Evolutionary conservation across 2,888 invertebrate species (phyloP).

Genomic region (Phortica magna): DNA sequence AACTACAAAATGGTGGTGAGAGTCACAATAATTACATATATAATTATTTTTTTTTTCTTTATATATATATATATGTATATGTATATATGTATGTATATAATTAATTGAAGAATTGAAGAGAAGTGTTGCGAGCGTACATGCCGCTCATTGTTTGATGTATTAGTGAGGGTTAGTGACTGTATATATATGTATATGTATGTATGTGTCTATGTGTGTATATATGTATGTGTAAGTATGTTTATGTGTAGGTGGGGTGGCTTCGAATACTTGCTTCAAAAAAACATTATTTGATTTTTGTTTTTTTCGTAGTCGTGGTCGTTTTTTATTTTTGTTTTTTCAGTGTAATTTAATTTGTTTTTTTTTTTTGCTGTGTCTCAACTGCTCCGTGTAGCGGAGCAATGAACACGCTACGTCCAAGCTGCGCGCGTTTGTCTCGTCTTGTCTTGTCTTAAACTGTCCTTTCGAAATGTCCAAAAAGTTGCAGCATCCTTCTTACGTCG

Average conservation of each 20-base stretch:
- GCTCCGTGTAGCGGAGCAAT: too few species aligned
- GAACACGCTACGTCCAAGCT: too few species aligned
- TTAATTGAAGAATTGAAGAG: slow-evolving; percentile 18
- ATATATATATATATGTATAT: too few species aligned
- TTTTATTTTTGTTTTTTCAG: too few species aligned
- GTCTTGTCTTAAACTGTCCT: not conserved
- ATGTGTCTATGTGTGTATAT: slow-evolving; percentile 45
- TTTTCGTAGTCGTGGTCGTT: slow-evolving; percentile 1
- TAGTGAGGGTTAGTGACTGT: slow-evolving; percentile 36
- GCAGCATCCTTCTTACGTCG: not conserved
- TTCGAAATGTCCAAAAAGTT: too few species aligned
- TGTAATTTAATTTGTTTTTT: too few species aligned
- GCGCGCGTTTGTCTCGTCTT: not conserved
- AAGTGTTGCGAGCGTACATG: too few species aligned
- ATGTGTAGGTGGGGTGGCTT: slow-evolving; percentile 72
- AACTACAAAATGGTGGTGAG: slow-evolving; percentile 73
- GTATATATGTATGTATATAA: slow-evolving; percentile 13
- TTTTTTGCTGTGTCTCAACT: too few species aligned
- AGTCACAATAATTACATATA: slow-evolving; percentile 58
- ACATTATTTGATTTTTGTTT: not conserved
- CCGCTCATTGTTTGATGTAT: slow-evolving; percentile 59
- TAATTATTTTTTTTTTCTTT: not conserved
- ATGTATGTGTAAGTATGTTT: slow-evolving; percentile 48
- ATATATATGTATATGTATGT: slow-evolving; percentile 35
- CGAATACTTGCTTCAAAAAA: slow-evolving; percentile 66